Percentiles rank a stretch among this genome's conserved stretches.
Conservation (phyloP, 2,113 vertebrate species). For the Penelope pileata region DNA sequence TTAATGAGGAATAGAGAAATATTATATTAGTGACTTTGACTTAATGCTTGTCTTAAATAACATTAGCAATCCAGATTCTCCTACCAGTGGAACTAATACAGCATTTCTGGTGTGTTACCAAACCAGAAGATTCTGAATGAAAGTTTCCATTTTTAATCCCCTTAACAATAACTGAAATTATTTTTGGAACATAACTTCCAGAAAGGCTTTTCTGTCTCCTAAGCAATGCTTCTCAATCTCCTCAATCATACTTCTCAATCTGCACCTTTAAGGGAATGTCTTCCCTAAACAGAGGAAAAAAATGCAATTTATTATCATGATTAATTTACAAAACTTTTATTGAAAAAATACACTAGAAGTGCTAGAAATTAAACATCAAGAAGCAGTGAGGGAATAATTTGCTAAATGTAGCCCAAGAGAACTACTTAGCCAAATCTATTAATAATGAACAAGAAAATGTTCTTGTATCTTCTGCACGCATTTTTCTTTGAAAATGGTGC, state of each 20-base stretch:
- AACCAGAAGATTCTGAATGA: not conserved
- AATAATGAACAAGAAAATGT: not conserved
- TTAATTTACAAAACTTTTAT: slow-evolving; percentile 30
- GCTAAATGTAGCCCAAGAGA: slow-evolving; percentile 7
- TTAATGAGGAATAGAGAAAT: not conserved
- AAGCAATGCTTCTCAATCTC: not conserved
- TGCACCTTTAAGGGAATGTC: not conserved
- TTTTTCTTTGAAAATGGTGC: not conserved
- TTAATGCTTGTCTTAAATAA: not conserved
- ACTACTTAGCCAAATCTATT: not conserved
- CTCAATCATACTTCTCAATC: not conserved
- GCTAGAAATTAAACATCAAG: not conserved
- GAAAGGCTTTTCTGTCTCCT: not conserved
- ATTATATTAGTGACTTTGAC: not conserved
- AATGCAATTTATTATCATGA: not conserved
- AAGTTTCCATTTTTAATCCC: not conserved
- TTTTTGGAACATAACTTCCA: not conserved
- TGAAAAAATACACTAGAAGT: slow-evolving; percentile 46
- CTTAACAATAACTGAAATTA: not conserved
- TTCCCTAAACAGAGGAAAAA: not conserved
- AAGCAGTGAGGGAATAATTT: slow-evolving; percentile 19
- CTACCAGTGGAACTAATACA: not conserved
- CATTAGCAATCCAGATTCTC: not conserved
- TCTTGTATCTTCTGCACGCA: not conserved
- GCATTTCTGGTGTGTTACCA: not conserved